phyloP scores from a whole-genome alignment of 2,888 invertebrate species.

The Barypeithes pellucidus region DNA sequence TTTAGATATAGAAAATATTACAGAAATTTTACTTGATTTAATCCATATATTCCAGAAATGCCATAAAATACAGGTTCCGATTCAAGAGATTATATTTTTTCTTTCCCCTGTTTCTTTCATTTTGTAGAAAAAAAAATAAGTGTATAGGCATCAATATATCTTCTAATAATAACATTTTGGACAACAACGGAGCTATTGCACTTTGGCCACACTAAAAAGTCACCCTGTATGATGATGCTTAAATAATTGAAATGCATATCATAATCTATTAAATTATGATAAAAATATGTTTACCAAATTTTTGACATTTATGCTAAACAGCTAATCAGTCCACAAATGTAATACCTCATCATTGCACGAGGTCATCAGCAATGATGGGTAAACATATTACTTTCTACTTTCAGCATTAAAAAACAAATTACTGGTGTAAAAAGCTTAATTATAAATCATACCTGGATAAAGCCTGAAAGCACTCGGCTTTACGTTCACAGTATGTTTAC shows the following conservation, averaged over 20 bases:
- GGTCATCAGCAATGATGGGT: slow-evolving; percentile 1
- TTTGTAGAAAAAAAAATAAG: no score
- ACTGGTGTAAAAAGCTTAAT: slow-evolving; percentile 52
- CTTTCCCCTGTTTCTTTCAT: no score
- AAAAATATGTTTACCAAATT: slow-evolving; percentile 3
- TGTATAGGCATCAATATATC: no score
- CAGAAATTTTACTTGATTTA: no score
- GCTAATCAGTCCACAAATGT: neutral
- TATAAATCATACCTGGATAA: slow-evolving; percentile 66
- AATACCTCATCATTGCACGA: neutral
- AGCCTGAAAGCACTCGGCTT: slow-evolving; percentile 59
- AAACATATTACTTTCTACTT: slow-evolving; percentile 59
- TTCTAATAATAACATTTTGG: no score
- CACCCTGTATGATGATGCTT: neutral
- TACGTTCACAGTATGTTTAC: slow-evolving; percentile 65
- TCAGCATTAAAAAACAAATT: slow-evolving; percentile 56
- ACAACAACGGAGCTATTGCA: no score
- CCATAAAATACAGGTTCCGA: no score
- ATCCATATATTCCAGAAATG: no score
- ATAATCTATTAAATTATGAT: neutral
- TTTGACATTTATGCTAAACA: neutral
- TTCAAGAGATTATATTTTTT: no score
- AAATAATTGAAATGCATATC: neutral
- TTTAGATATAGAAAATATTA: no score
- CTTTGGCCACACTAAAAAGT: no score